Conservation (phyloP, 1,140 invertebrate genomes). For the Zaprionus camerounensis region DNA sequence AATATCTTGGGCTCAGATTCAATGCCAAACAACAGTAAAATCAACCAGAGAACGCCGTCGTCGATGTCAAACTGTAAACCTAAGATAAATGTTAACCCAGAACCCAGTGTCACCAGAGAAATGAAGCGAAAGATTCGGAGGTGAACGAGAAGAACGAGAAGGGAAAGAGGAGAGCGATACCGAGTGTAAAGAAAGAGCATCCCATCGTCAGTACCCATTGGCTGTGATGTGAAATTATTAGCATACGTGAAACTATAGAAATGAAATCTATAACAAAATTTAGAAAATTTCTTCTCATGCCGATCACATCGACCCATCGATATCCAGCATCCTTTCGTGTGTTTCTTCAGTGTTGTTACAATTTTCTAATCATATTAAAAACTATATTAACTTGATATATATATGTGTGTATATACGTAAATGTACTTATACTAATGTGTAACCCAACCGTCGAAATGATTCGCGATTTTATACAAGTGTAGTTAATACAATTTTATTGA, state of each 20-base stretch:
- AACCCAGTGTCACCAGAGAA: constrained; percentile 1
- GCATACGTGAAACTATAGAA: constrained; percentile 56
- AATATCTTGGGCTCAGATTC: constrained; percentile 35
- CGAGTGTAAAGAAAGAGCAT: constrained; percentile 44
- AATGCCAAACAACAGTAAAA: constrained; percentile 23
- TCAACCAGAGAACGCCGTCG: constrained; percentile 21
- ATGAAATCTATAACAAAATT: constrained; percentile 38
- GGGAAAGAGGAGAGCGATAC: background rate
- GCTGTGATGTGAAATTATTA: constrained; percentile 83
- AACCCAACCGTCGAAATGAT: constrained; percentile 73
- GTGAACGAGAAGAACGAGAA: constrained; percentile 7
- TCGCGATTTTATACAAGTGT: constrained; percentile 82
- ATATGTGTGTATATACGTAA: constrained; percentile 29
- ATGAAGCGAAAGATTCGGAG: background rate
- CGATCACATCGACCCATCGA: constrained; percentile 22
- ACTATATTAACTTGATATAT: constrained; percentile 27
- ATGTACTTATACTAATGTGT: constrained; percentile 50
- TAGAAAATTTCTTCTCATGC: constrained; percentile 30
- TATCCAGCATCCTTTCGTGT: constrained; percentile 19
- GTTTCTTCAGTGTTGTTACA: constrained; percentile 63
- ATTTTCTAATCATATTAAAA: constrained; percentile 20
- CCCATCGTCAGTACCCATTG: constrained; percentile 83
- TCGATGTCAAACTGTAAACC: constrained; percentile 1
- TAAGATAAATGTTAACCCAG: constrained; percentile 27
- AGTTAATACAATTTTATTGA: constrained; percentile 71